These are phyloP conservation scores for Hydrotaea cyrtoneurina DNA, from an alignment of 2,888 invertebrate species.

Conservation along the genomic window DNA sequence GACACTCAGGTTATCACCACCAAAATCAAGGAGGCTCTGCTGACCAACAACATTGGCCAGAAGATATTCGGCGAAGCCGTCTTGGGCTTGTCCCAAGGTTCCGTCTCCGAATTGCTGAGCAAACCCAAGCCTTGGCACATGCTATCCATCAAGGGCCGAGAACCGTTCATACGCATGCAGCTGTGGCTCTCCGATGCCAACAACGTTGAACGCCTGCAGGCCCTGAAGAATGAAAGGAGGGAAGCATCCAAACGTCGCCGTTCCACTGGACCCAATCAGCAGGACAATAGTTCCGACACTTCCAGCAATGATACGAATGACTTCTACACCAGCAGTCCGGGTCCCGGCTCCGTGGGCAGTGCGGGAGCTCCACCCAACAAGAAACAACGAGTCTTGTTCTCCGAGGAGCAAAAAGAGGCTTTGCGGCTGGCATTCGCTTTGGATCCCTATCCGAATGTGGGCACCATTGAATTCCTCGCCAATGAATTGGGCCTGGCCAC, in stretches of 20 bases:
- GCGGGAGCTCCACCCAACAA: conserved; percentile 92
- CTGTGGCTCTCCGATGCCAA: conserved; percentile 97
- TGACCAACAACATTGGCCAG: conserved; percentile 98
- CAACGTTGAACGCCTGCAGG: conserved; percentile 95
- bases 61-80: conserved; percentile 99
- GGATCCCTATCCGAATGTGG: conserved; percentile 98
- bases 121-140: conserved; percentile 99
- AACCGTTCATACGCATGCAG: conserved; percentile 98
- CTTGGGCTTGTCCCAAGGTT: conserved; percentile 96
- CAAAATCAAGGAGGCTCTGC: conserved; percentile 96
- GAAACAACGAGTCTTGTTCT: conserved; percentile 97
- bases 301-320: conserved; percentile 94
- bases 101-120: conserved; percentile 97
- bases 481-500: conserved; percentile 94
- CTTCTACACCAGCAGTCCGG: conserved; percentile 92
- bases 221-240: conserved; percentile 93
- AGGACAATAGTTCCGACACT: conserved; percentile 93
- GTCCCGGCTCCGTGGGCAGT: conserved; percentile 83
- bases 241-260: conserved; percentile 95
- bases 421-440: conserved; percentile 95
- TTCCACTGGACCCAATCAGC: conserved; percentile 89
- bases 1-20: conserved; percentile 98
- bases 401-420: conserved; percentile 99
- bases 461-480: conserved; percentile 97
- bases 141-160: conserved; percentile 98